These are phyloP conservation scores for Pseudanteris insignis DNA, from an alignment of 2,888 invertebrate species.

Conservation along the genomic window DNA sequence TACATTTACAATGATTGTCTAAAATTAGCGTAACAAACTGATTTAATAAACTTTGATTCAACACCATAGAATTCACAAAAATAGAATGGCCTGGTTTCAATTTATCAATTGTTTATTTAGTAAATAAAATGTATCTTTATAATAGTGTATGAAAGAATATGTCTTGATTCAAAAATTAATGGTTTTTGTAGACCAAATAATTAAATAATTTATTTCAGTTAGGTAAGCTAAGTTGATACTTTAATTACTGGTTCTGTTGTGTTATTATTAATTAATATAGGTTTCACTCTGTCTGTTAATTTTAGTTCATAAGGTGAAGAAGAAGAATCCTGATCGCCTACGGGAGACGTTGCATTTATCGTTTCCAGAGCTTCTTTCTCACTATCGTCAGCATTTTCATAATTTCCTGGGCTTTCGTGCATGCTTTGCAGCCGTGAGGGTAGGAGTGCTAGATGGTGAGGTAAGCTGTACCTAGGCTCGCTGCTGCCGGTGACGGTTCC, in stretches of 20 bases:
- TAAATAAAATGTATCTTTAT: no score
- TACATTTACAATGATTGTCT: no score
- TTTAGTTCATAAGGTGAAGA: conserved; percentile 59
- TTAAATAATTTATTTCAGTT: no score
- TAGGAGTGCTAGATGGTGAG: conserved; percentile 62
- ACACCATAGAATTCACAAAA: no score
- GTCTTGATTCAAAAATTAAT: no score
- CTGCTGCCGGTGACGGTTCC: conserved; percentile 79
- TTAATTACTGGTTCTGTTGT: conserved; percentile 70
- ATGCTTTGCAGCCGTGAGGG: conserved; percentile 66
- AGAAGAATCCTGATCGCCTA: conserved; percentile 53
- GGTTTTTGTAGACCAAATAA: no score
- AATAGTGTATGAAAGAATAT: no score
- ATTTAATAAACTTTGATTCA: no score
- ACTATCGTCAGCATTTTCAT: conserved; percentile 67
- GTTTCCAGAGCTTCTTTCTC: conserved; percentile 56
- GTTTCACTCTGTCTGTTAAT: conserved; percentile 68
- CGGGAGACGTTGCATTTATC: conserved; percentile 53
- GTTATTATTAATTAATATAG: conserved; percentile 72
- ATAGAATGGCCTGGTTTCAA: no score
- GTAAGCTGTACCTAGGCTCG: conserved; percentile 52
- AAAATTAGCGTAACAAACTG: no score
- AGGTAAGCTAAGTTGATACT: conserved; percentile 73
- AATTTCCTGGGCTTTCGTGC: conserved; percentile 65
- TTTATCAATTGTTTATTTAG: no score